phyloP scores from a whole-genome alignment of 64 coral and sea anemone species.

The Cladopsammia gracilis region DNA sequence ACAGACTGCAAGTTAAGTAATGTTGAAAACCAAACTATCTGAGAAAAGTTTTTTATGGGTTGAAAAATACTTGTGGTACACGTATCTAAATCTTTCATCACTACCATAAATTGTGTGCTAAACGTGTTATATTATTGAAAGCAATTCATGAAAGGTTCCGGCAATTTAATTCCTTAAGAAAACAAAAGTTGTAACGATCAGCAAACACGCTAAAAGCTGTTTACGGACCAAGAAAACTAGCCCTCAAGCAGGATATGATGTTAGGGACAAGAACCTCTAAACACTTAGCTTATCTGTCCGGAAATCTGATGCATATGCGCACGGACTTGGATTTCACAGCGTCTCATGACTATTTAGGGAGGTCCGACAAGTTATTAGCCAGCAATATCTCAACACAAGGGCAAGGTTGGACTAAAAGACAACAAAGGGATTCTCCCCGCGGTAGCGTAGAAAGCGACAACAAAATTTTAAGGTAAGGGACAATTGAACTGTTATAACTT shows the following conservation, averaged over 20 bases:
- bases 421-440: neutral
- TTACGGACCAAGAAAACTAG: neutral
- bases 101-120: constrained; percentile 7
- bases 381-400: constrained; percentile 5
- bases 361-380: constrained; percentile 8
- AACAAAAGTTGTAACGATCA: constrained; percentile 17
- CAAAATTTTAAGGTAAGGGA: constrained; percentile 1
- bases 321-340: neutral
- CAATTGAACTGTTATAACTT: neutral
- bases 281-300: constrained; percentile 51
- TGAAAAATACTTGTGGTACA: neutral
- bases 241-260: constrained; percentile 33
- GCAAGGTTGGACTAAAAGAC: neutral
- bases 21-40: neutral
- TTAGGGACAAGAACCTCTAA: neutral
- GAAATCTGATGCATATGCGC: neutral
- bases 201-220: constrained; percentile 45
- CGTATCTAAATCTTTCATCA: neutral
- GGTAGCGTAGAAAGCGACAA: neutral
- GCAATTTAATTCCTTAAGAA: constrained; percentile 52
- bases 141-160: neutral
- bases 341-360: constrained; percentile 39
- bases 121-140: neutral
- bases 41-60: neutral
- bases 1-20: neutral